Conservation (phyloP, 1,140 invertebrate genomes). For the Hermetia illucens region DNA sequence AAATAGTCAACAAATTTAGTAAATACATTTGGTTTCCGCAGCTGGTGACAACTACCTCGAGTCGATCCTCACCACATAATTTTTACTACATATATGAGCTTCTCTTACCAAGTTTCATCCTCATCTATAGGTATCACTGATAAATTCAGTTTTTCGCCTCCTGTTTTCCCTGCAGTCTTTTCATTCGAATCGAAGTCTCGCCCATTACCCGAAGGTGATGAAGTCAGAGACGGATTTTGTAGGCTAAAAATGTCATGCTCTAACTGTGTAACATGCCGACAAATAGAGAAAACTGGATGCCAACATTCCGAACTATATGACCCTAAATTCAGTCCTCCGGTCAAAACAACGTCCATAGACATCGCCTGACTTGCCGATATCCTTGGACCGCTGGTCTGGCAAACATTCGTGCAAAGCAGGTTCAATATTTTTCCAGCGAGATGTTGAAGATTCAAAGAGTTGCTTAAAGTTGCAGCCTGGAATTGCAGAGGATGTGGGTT, state of each 20-base stretch:
- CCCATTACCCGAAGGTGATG: slow-evolving; percentile 30
- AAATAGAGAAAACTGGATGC: slow-evolving; percentile 83
- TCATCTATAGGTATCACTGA: slow-evolving; percentile 41
- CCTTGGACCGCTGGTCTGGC: slow-evolving; percentile 45
- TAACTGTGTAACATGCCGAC: slow-evolving; percentile 77
- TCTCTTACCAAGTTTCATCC: slow-evolving; percentile 55
- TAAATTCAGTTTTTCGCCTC: slow-evolving; percentile 26
- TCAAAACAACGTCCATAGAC: slow-evolving; percentile 68
- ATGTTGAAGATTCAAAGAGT: slow-evolving; percentile 62
- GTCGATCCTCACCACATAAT: neutral
- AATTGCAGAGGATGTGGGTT: slow-evolving; percentile 11
- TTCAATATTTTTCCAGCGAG: slow-evolving; percentile 31
- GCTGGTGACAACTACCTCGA: neutral
- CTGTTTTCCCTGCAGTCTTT: slow-evolving; percentile 25
- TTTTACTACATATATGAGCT: slow-evolving; percentile 1
- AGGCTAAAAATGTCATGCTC: slow-evolving; percentile 76
- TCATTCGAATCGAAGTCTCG: slow-evolving; percentile 31
- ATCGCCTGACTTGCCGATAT: slow-evolving; percentile 72
- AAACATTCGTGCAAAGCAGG: slow-evolving; percentile 27
- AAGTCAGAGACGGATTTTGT: slow-evolving; percentile 32
- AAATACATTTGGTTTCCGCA: no score
- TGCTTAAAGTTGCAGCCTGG: slow-evolving; percentile 56
- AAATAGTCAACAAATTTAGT: slow-evolving; percentile 1
- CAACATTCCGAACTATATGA: slow-evolving; percentile 84
- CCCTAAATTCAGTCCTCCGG: slow-evolving; percentile 71